Base-by-base conservation (phyloP, 2,113 vertebrate genomes). In the Periophthalmodon schlosseri region DNA sequence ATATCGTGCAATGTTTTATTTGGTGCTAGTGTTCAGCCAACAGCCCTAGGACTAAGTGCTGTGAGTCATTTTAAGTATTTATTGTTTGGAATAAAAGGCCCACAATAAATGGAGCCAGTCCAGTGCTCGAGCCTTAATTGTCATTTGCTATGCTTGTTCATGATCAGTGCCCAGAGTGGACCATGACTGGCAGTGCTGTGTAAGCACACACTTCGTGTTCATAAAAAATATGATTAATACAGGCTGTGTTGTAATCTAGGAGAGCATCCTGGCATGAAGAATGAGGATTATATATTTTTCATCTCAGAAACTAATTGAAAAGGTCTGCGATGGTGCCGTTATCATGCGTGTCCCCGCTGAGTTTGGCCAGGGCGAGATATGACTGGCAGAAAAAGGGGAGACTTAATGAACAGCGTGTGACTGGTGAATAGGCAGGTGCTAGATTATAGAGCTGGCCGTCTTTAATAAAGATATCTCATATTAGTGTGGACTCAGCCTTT, bases 241-340 rank as follows among this genome's bases (percentile, higher is more conserved):
- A 88, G 84, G 82, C 87, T 87, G 83, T 70, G 74, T 74, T 85
- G 75, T 86, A 90, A 91, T 92, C 85, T 87, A 74, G 76, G 77
- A 80, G 85, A 78, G 86, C 86, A 88, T 91, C 83, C 86, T 87
- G 86, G 88, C 90, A 88, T 89, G 87, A 91, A 90, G 85, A 83
- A 87, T 87, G 80, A 86, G 86, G 87, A 90, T 91, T 91, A 88
- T 77, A 76, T 82, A 66, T 85, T 84, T 88, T 84, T 88, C 85
- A 86, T 87, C 85, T 77, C 67, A 69, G 79, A 91, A 92, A 90
- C 82, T 89, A 91, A 92, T 91, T 92, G 88, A 91, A 91, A 89
- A 86, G 78, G 78, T 70, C 80, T 74, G 50, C 68, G 72, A 86
- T 83, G 78, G 80, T 68, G 89, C 72, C 70, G 84, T 90, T 91